These are phyloP conservation scores for Leptobrachium ailaonicum DNA, from an alignment of 2,113 vertebrate genomes.

Conservation along the genomic window DNA sequence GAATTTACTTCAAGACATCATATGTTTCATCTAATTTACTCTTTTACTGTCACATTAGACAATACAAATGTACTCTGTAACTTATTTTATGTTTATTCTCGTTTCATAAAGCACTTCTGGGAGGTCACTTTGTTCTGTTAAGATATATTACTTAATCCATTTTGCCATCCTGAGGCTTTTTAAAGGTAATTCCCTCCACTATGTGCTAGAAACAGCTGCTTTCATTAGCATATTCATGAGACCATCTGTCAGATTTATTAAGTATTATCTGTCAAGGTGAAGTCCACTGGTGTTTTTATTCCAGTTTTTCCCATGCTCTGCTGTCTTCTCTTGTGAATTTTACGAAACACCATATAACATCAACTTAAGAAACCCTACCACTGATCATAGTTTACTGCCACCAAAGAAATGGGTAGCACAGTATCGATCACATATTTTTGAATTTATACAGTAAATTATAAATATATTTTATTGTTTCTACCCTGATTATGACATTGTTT, in stretches of 20 bases:
- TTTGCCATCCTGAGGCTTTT: conserved; percentile 15
- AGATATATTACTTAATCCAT: conserved; percentile 18
- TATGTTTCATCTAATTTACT: not conserved
- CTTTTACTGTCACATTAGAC: not conserved
- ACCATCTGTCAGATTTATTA: conserved; percentile 43
- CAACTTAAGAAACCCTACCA: too few relatives aligned
- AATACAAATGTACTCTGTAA: not conserved
- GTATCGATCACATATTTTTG: too few relatives aligned
- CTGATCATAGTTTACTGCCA: too few relatives aligned
- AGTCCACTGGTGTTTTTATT: conserved; percentile 27
- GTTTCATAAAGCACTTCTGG: conserved; percentile 18
- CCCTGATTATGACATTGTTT: too few relatives aligned
- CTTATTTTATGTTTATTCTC: not conserved
- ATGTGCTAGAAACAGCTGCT: conserved; percentile 33
- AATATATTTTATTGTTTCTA: too few relatives aligned
- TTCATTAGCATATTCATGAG: conserved; percentile 42
- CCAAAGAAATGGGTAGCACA: too few relatives aligned
- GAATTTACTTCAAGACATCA: not conserved
- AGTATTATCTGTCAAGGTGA: conserved; percentile 25
- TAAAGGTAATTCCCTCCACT: conserved; percentile 25
- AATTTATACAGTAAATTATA: too few relatives aligned
- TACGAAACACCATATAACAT: too few relatives aligned
- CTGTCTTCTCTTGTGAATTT: too few relatives aligned
- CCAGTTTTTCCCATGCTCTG: not conserved
- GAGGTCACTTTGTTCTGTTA: conserved; percentile 32